phyloP scores from a whole-genome alignment of 2,888 invertebrate species.

The Meandrusa payeni region DNA sequence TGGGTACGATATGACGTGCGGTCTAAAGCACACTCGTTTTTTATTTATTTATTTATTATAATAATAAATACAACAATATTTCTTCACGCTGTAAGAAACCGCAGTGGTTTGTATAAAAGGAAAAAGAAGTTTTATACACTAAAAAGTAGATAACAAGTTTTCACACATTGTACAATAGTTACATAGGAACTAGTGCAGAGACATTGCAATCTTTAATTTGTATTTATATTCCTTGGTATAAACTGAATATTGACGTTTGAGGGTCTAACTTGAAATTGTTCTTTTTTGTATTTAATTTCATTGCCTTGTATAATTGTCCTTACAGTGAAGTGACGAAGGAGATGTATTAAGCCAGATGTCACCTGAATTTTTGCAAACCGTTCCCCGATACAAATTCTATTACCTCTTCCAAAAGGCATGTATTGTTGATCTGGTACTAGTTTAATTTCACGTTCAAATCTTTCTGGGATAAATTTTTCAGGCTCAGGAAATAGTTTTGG shows the following conservation, averaged over 20 bases:
- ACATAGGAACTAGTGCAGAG: too few species aligned
- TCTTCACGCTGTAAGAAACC: too few species aligned
- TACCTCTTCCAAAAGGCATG: slow-evolving; percentile 68
- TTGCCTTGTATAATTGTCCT: slow-evolving; percentile 25
- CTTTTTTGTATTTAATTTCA: slow-evolving; percentile 33
- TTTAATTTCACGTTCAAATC: slow-evolving; percentile 38
- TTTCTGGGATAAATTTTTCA: slow-evolving; percentile 59
- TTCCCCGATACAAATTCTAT: slow-evolving; percentile 62
- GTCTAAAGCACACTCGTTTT: too few species aligned
- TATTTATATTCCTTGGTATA: not conserved
- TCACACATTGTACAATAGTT: too few species aligned
- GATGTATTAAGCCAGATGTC: slow-evolving; percentile 32
- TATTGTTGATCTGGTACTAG: slow-evolving; percentile 44
- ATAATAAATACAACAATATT: too few species aligned
- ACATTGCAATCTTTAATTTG: not conserved
- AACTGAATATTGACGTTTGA: not conserved
- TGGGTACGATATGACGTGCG: too few species aligned
- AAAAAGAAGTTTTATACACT: too few species aligned
- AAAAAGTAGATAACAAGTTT: too few species aligned
- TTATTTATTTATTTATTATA: too few species aligned
- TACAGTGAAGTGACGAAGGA: slow-evolving; percentile 29
- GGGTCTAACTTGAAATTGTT: slow-evolving; percentile 40
- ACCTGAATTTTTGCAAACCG: slow-evolving; percentile 49
- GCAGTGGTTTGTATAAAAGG: too few species aligned
- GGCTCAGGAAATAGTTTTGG: slow-evolving; percentile 61